Conservation (phyloP, 2,113 vertebrate species). For the Odontophorus gujanensis region DNA sequence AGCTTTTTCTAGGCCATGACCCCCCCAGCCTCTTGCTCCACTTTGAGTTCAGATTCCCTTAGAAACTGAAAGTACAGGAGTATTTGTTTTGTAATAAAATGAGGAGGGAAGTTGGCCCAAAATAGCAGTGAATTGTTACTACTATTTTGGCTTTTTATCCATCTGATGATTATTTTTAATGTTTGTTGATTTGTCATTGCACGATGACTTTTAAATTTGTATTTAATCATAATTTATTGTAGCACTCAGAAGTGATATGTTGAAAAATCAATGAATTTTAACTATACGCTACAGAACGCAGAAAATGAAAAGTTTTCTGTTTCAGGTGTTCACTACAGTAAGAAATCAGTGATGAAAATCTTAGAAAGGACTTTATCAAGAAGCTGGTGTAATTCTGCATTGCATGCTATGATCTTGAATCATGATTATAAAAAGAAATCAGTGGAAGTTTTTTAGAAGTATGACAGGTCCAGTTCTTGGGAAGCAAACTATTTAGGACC, state of each 20-base stretch:
- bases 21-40: background rate
- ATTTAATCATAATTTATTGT: background rate
- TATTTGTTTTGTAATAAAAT: background rate
- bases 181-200: background rate
- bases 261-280: background rate
- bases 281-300: fast-evolving
- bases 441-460: background rate
- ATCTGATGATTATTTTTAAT: background rate
- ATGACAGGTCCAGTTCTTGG: background rate
- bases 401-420: background rate
- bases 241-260: background rate
- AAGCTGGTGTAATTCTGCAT: background rate
- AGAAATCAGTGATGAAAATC: background rate
- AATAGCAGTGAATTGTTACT: background rate
- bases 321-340: background rate
- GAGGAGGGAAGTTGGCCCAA: background rate
- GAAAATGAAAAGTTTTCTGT: background rate
- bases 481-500: background rate
- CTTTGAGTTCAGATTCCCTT: background rate
- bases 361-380: background rate
- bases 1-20: background rate
- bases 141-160: background rate
- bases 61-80: background rate
- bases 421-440: background rate
- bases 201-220: background rate